Conservation (phyloP, 2,797 vertebrate genomes). For the Eulemur coronatus region DNA sequence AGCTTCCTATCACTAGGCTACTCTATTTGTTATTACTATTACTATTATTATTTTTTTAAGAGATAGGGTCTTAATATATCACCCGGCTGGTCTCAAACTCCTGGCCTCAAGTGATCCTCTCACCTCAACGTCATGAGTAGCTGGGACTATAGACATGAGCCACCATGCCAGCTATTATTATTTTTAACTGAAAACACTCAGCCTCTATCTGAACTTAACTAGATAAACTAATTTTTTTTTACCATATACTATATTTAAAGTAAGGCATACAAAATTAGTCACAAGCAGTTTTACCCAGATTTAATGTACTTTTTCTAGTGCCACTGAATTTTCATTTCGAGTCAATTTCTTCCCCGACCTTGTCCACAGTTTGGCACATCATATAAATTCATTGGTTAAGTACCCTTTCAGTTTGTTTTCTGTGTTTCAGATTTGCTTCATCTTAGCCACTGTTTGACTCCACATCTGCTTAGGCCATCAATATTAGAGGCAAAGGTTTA, state of each 20-base stretch:
- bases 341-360: neutral
- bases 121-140: neutral
- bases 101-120: neutral
- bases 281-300: neutral
- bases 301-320: neutral
- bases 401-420: neutral
- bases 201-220: neutral
- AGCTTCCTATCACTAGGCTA: neutral
- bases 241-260: neutral
- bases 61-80: neutral
- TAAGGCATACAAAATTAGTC: neutral
- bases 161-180: neutral
- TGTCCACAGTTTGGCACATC: neutral
- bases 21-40: neutral
- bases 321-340: neutral
- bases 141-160: neutral
- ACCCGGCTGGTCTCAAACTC: neutral
- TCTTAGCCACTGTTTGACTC: neutral
- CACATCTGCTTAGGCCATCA: neutral
- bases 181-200: neutral
- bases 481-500: neutral
- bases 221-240: neutral
- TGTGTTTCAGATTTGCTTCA: neutral
- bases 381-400: neutral
- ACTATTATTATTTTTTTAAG: neutral